phyloP scores from a whole-genome alignment of 2,113 vertebrate genomes.

The Pelusios castaneus region DNA sequence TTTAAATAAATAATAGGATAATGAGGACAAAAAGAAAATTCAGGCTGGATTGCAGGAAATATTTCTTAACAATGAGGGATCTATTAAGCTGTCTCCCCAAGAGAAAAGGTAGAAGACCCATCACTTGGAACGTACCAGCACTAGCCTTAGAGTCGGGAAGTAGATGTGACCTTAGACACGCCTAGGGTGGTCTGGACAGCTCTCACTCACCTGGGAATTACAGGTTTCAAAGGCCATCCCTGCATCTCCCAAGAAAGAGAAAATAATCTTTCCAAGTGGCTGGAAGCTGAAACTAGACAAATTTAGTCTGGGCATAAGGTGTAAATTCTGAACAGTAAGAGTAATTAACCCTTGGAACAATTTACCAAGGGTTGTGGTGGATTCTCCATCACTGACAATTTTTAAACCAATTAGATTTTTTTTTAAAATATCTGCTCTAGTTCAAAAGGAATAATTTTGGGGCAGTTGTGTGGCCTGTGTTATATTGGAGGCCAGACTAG shows the following conservation, averaged over 20 bases:
- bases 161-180: not conserved
- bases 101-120: not conserved
- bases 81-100: not conserved
- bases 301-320: not conserved
- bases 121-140: not conserved
- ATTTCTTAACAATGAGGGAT: not conserved
- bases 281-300: not conserved
- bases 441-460: too few relatives aligned
- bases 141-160: not conserved
- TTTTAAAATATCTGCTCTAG: too few relatives aligned
- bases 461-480: not conserved
- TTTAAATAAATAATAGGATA: not conserved
- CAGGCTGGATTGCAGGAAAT: not conserved
- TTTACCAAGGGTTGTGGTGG: not conserved
- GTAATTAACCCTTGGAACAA: not conserved
- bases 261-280: not conserved
- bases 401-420: too few relatives aligned
- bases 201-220: not conserved
- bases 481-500: not conserved
- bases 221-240: not conserved
- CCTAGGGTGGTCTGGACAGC: not conserved
- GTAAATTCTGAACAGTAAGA: not conserved
- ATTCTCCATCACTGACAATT: not conserved
- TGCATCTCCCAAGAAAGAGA: not conserved
- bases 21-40: not conserved